Conservation (phyloP, 2,797 vertebrate genomes). For the Arctocebus calabarensis region DNA sequence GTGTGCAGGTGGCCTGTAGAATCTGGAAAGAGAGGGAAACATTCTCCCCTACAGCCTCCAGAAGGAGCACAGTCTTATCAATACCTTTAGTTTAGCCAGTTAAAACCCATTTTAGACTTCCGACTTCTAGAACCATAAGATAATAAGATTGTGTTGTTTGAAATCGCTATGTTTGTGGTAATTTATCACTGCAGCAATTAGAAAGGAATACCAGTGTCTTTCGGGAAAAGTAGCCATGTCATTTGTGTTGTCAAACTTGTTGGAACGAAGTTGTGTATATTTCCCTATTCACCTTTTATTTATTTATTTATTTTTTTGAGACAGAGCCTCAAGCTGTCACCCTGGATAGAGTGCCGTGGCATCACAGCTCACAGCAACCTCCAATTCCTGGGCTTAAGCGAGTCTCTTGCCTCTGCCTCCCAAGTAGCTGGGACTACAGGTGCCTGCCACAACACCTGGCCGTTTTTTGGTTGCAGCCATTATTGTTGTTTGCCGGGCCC, state of each 20-base stretch:
- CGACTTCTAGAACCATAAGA: no score
- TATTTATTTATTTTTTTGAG: no score
- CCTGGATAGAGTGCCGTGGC: no score
- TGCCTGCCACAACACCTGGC: no score
- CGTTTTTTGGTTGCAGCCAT: no score
- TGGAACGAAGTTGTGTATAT: constrained; percentile 14
- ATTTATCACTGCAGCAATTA: background rate
- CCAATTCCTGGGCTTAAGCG: no score
- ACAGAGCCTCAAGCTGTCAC: no score
- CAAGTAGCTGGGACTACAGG: no score
- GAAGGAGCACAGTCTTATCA: background rate
- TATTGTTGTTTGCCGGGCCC: no score
- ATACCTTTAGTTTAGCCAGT: background rate
- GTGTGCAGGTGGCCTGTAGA: background rate
- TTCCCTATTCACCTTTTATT: constrained; percentile 11
- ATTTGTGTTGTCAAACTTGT: background rate
- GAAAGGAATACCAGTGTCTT: background rate
- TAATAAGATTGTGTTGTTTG: background rate
- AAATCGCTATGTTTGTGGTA: background rate
- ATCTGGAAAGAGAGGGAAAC: background rate
- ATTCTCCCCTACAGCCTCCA: background rate
- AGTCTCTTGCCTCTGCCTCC: no score
- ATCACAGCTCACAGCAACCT: no score
- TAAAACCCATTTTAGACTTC: background rate
- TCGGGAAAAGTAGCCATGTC: background rate